Evolutionary conservation across 2,888 invertebrate species (phyloP).

Genomic region (Trissoscelio sp.): DNA sequence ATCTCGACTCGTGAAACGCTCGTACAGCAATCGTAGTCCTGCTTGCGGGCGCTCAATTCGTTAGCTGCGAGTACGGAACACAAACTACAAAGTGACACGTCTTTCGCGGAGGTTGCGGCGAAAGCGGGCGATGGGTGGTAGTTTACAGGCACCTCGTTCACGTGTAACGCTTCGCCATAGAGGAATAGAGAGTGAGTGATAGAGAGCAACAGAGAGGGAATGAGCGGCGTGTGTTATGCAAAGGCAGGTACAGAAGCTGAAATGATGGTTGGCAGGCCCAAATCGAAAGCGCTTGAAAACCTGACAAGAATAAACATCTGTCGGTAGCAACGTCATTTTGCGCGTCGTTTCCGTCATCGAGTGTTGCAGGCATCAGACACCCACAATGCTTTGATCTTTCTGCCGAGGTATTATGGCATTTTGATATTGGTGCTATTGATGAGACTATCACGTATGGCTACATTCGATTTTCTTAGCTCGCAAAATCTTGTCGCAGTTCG

Average conservation of each 20-base stretch:
- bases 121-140: conserved; percentile 21
- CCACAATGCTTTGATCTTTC: conserved; percentile 47
- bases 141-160: conserved; percentile 52
- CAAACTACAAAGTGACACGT: conserved; percentile 51
- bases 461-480: conserved; percentile 36
- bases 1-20: too few relatives aligned
- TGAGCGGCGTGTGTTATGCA: background rate
- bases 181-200: conserved; percentile 3
- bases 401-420: conserved; percentile 15
- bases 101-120: conserved; percentile 16
- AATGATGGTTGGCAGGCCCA: background rate
- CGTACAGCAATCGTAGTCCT: conserved; percentile 45
- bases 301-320: conserved; percentile 58
- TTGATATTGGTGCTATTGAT: conserved; percentile 45
- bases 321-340: conserved; percentile 36
- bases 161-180: conserved; percentile 22
- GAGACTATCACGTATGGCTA: conserved; percentile 24
- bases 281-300: conserved; percentile 38
- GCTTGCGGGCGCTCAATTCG: conserved; percentile 51
- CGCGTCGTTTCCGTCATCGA: conserved; percentile 55
- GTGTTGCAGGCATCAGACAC: conserved; percentile 41
- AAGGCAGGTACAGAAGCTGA: background rate
- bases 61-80: conserved; percentile 53
- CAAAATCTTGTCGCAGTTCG: background rate
- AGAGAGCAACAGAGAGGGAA: background rate